These are phyloP conservation scores for Ginglymostoma cirratum DNA, from an alignment of 2,113 vertebrate species.

Conservation along the genomic window DNA sequence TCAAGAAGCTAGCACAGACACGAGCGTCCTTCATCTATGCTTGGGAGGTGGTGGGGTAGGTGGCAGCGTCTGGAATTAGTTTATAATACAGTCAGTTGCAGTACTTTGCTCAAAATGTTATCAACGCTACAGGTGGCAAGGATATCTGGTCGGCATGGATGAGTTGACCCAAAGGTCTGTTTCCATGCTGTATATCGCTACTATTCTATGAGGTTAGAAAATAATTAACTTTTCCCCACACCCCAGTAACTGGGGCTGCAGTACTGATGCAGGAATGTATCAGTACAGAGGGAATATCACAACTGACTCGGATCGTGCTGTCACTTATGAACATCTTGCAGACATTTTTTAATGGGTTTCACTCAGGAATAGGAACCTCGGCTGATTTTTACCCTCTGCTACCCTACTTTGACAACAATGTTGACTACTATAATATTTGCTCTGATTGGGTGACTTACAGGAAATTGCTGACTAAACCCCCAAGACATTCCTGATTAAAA, in stretches of 20 bases:
- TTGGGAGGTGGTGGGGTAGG: background rate
- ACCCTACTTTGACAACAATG: background rate
- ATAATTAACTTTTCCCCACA: background rate
- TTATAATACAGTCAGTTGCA: background rate
- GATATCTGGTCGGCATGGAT: no score
- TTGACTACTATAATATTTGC: background rate
- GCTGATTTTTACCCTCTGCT: background rate
- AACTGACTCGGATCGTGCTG: background rate
- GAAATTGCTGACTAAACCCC: background rate
- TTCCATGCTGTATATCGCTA: no score
- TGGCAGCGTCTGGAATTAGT: background rate
- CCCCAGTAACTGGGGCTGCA: background rate
- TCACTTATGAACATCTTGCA: background rate
- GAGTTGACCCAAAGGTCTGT: no score
- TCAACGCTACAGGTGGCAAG: no score
- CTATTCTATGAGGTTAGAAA: background rate
- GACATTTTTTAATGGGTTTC: background rate
- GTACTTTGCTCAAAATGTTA: background rate
- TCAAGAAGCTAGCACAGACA: background rate
- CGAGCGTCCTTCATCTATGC: background rate
- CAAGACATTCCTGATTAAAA: background rate
- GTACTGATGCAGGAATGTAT: no score
- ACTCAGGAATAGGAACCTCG: background rate
- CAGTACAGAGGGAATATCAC: background rate
- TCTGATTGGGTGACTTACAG: background rate